Evolutionary conservation across 1,140 invertebrate genomes (phyloP).

Genomic region (Trinorchestia longiramus): DNA sequence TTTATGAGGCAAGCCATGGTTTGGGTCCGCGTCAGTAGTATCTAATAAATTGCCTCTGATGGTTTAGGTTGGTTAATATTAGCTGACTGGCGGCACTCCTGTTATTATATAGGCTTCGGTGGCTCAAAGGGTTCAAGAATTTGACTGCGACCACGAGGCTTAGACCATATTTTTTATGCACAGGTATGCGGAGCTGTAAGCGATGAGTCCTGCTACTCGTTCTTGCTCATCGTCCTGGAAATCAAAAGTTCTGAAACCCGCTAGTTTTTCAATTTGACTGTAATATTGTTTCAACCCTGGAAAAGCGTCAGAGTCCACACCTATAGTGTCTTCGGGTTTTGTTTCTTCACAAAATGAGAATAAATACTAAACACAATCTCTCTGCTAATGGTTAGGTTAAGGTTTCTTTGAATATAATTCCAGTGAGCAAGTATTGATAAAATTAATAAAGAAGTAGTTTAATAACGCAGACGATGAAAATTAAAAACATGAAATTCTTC

Average conservation of each 20-base stretch:
- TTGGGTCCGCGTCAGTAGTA: constrained; percentile 53
- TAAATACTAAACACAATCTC: neutral
- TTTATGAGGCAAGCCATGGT: constrained; percentile 51
- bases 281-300: neutral
- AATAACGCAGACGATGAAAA: neutral
- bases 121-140: constrained; percentile 24
- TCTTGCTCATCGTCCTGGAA: neutral
- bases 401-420: neutral
- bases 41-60: constrained; percentile 53
- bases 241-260: neutral
- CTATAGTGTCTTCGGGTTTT: neutral
- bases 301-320: neutral
- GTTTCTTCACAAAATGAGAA: neutral
- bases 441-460: neutral
- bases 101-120: constrained; percentile 49
- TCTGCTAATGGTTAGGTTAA: neutral
- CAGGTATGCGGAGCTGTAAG: neutral
- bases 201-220: neutral
- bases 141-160: constrained; percentile 1
- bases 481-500: neutral
- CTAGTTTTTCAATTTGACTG: neutral
- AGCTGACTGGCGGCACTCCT: constrained; percentile 48
- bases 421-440: neutral
- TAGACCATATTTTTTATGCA: neutral
- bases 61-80: constrained; percentile 54